phyloP scores from a whole-genome alignment of 2,113 vertebrate genomes.

The Panurus biarmicus region DNA sequence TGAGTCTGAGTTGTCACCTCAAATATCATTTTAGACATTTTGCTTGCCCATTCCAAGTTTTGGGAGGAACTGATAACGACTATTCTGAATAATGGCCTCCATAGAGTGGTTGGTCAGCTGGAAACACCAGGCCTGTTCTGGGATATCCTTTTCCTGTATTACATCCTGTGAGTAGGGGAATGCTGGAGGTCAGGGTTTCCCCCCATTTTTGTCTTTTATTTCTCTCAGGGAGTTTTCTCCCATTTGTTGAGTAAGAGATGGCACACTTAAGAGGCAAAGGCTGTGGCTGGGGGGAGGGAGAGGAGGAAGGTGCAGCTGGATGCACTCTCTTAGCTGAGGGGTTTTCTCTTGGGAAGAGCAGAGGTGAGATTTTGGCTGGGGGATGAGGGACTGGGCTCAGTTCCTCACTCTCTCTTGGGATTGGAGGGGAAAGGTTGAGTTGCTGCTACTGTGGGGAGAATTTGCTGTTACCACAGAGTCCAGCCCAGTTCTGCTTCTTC shows the following conservation, averaged over 20 bases:
- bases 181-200: neutral
- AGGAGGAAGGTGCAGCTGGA: neutral
- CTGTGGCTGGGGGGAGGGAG: neutral
- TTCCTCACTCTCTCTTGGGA: neutral
- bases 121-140: neutral
- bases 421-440: neutral
- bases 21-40: neutral
- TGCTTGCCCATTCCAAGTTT: neutral
- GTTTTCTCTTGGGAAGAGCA: neutral
- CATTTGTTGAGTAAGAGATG: neutral
- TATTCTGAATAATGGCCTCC: neutral
- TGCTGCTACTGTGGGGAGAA: neutral
- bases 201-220: neutral
- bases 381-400: fast-evolving
- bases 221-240: neutral
- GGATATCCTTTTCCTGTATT: neutral
- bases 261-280: neutral
- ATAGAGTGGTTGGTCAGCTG: neutral
- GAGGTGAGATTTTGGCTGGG: neutral
- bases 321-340: no score
- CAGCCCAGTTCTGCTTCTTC: neutral
- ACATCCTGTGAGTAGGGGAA: neutral
- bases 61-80: neutral
- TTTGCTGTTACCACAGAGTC: fast-evolving
- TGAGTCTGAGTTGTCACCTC: neutral